Base-by-base conservation (phyloP, 2,888 invertebrate genomes). In the Chymomyza fuscimana region DNA sequence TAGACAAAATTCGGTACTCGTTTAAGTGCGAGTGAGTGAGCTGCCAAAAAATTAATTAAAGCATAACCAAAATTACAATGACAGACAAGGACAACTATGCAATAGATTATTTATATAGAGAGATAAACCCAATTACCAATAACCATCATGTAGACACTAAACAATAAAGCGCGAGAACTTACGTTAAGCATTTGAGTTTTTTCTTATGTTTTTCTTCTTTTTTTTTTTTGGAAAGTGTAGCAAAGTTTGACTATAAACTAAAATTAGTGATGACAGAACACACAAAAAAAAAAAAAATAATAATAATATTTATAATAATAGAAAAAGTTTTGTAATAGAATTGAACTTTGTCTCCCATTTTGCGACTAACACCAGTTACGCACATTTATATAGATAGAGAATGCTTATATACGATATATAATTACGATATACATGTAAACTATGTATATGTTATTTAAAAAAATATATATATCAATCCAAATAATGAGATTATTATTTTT, bases 291-390 rank as follows among this genome's bases (percentile, higher is more conserved):
- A 70, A 59, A 74, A 19, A 1, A 19, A 19, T 19, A 19, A 25
- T 25, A 25, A 25, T 25, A 25, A 25, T 25, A 69, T 72, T 61
- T 60, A 15, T 36, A 16, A 60, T 60, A 40, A 65, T 46, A 69
- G 51, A 7, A 32, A 7, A 4, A 58, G 50, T 46, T 29, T 60
- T 65, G 32, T 66, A 65, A 66, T 73, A 32, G 62, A 40, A 62
- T 68, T 68, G 7, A 62, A 50, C 54, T 56, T 77, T 76, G 66
- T 74, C 70, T 76, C 58, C 79, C 87, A 86, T 82, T 83, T 89
- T 90, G 91, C 87, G 88, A 91, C 90, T 91, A 88, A 90, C 91
- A 90, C 91, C 91, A 90, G 82, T 82, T 87, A 89, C 86, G 89
- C 83, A 90, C 88, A 90, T 81, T 82, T 80, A 78, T 74, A 77